Conservation (phyloP, 1,140 invertebrate species). For the Laupala kohalensis region DNA sequence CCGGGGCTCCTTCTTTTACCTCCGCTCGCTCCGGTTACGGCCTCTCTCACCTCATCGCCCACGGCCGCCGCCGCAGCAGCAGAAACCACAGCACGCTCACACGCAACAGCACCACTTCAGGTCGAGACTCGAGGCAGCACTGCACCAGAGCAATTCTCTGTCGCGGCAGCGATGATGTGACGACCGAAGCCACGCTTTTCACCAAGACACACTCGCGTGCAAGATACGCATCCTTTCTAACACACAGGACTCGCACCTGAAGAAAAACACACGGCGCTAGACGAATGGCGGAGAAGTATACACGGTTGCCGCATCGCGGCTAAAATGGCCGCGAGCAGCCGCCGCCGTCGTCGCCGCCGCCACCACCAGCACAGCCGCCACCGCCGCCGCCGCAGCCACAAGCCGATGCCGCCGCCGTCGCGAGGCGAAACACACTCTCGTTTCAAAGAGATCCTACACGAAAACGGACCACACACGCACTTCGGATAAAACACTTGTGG, state of each 20-base stretch:
- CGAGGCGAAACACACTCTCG: neutral
- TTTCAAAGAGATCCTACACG: no score
- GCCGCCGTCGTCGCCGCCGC: conserved; percentile 8
- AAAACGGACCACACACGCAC: no score
- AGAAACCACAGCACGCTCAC: no score
- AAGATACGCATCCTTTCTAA: conserved; percentile 14
- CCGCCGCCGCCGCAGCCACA: no score
- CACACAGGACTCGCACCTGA: conserved; percentile 36
- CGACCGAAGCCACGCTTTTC: no score
- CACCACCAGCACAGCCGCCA: conserved; percentile 16
- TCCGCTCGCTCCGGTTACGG: no score
- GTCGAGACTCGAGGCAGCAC: no score
- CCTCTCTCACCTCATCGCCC: conserved; percentile 12
- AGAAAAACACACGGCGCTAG: conserved; percentile 43
- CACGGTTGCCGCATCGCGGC: conserved; percentile 50
- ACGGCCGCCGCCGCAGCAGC: conserved; percentile 3
- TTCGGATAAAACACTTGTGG: neutral
- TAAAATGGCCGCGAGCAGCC: conserved; percentile 47
- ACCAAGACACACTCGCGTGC: no score
- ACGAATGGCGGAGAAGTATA: conserved; percentile 54
- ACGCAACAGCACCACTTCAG: no score
- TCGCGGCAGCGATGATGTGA: no score
- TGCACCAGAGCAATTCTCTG: no score
- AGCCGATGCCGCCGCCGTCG: neutral
- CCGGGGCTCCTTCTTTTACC: no score